Base-by-base conservation (phyloP, 2,113 vertebrate species). In the Hippocampus abdominalis region DNA sequence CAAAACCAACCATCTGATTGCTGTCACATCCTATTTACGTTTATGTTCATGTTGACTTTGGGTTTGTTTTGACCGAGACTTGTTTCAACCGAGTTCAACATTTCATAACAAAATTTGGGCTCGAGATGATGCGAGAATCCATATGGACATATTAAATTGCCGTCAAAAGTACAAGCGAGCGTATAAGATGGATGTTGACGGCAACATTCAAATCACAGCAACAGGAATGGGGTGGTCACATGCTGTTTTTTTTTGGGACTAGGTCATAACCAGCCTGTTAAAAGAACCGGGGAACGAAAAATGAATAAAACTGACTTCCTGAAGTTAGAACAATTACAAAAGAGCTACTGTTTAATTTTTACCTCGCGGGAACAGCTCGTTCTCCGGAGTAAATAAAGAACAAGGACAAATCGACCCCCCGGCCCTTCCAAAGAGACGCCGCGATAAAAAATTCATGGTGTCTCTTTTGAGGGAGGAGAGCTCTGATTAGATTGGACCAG, bases 321-420 rank as follows among this genome's bases (percentile, higher is more conserved):
- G 64, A 83, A 77, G 81, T 86, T 79, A 82, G 71, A 83, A 78
- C 61, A 82, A 79, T 80, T 72, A 83, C 74, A 83, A 80, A 71
- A 78, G 82, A 73, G 74, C 73, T 44, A 68, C 74, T 70, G 78
- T 73, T 83, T 78, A 73, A 77, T 85, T 77, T 77, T 66, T 69
- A 21, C 66, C 40, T 71, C 11, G 29, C 39, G 66, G 59, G 74
- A 79, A 66, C 80, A 46, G 49, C 59, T 75, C 51, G 60, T 63
- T 84, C 76, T 68, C 69, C 20, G 69, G 71, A 66, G 83, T 74
- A 77, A 73, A 83, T 73, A 73, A 64, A 73, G 46, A 72, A 68
- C 73, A 79, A 89, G 80, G 74, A 79, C 77, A 70, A 36, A 59
- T 66, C 74, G 82, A 85, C 82, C 81, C 63, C 64, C 74, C 5